Conservation (phyloP, 2,888 invertebrate species). For the Hoplodrina blanda region DNA sequence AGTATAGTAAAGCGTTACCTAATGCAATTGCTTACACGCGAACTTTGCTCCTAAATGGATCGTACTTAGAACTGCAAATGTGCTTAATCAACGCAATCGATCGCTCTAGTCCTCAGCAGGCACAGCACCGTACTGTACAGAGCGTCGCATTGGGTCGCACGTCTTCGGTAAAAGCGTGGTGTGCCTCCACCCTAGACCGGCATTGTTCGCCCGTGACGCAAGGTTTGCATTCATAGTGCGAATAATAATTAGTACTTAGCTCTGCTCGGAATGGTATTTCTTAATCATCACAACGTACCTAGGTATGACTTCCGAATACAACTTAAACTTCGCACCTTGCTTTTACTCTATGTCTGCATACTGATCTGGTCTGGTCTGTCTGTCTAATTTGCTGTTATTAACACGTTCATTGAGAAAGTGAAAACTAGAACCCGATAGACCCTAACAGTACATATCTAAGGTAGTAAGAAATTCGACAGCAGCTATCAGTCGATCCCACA, state of each 20-base stretch:
- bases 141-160: neutral
- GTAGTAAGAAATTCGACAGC: too few species aligned
- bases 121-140: neutral
- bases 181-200: constrained; percentile 15
- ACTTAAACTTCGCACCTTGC: neutral
- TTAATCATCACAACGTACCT: neutral
- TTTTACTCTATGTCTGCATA: too few species aligned
- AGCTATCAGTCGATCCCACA: neutral
- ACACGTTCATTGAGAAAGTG: too few species aligned
- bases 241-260: constrained; percentile 21
- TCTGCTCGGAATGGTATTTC: neutral
- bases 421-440: too few species aligned
- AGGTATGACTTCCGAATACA: neutral
- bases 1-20: neutral
- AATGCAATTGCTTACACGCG: neutral
- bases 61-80: too few species aligned
- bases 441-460: too few species aligned
- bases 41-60: neutral
- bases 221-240: constrained; percentile 36
- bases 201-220: constrained; percentile 39
- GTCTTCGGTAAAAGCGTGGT: neutral
- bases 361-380: too few species aligned
- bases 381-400: too few species aligned
- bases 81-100: too few species aligned
- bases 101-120: neutral